Evolutionary conservation across 2,113 vertebrate species (phyloP).

Genomic region (Alethe castanea): DNA sequence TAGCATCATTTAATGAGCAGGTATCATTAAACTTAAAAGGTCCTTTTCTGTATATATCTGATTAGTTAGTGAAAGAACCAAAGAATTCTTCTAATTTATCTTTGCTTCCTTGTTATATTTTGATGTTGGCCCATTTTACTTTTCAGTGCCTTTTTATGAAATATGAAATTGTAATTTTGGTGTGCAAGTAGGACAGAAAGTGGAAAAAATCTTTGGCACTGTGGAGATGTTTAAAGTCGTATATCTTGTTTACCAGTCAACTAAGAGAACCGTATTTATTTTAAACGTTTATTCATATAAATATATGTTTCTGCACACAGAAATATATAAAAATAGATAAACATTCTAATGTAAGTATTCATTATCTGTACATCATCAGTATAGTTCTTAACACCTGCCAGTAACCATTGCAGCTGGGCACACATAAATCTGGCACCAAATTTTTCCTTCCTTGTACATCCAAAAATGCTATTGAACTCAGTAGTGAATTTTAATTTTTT

Average conservation of each 20-base stretch:
- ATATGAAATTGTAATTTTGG: constrained; percentile 75
- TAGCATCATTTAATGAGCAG: constrained; percentile 92
- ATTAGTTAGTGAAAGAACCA: constrained; percentile 81
- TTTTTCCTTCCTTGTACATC: neutral
- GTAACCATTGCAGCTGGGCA: constrained; percentile 29
- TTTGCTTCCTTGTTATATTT: constrained; percentile 78
- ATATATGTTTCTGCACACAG: neutral
- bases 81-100: constrained; percentile 80
- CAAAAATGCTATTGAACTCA: neutral
- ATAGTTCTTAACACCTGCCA: constrained; percentile 21
- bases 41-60: constrained; percentile 80
- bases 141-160: constrained; percentile 73
- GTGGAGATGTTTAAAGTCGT: constrained; percentile 17
- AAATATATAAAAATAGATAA: neutral
- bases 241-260: constrained; percentile 53
- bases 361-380: constrained; percentile 4
- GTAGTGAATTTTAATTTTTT: constrained; percentile 12
- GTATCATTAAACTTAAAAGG: constrained; percentile 95
- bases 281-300: neutral
- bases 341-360: constrained; percentile 1
- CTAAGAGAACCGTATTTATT: neutral
- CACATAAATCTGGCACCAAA: neutral
- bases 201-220: constrained; percentile 28
- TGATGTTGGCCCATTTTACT: constrained; percentile 75
- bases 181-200: constrained; percentile 62